These are phyloP conservation scores for Abrostola triplasia DNA, from an alignment of 2,888 invertebrate genomes.

Conservation along the genomic window DNA sequence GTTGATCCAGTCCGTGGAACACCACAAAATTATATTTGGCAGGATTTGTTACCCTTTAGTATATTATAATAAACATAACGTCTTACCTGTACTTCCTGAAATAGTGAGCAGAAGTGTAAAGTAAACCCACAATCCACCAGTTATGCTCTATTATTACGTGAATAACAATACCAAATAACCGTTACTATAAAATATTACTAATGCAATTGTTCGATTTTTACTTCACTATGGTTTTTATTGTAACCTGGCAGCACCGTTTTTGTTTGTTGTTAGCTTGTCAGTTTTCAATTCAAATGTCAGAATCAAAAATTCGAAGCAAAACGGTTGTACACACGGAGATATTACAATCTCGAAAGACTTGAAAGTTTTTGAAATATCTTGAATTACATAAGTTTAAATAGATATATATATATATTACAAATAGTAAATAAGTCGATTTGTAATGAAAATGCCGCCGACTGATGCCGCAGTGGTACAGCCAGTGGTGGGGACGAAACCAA, in stretches of 20 bases:
- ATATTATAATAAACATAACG: too few relatives aligned
- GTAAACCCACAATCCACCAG: too few relatives aligned
- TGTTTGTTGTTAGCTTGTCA: too few relatives aligned
- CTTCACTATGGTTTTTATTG: too few relatives aligned
- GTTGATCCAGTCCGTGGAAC: background rate
- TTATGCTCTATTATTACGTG: too few relatives aligned
- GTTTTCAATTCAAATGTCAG: constrained; percentile 5
- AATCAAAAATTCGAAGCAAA: constrained; percentile 33
- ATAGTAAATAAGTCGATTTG: background rate
- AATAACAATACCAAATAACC: too few relatives aligned
- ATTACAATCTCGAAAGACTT: background rate
- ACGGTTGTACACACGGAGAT: constrained; percentile 22
- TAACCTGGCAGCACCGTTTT: too few relatives aligned
- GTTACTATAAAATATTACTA: too few relatives aligned
- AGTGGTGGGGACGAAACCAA: constrained; percentile 69
- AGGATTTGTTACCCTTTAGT: too few relatives aligned
- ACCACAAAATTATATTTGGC: background rate
- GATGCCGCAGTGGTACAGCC: constrained; percentile 65
- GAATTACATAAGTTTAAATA: background rate
- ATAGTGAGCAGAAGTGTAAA: too few relatives aligned
- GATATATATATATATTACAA: background rate
- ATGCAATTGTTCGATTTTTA: too few relatives aligned
- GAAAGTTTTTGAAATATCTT: background rate
- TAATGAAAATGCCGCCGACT: constrained; percentile 69
- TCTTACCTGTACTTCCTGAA: too few relatives aligned